A percentile compares a stretch with the other conserved stretches of the same genome.
phyloP scores from a whole-genome alignment of 2,797 vertebrate genomes.

The Ctenopoma kingsleyae region DNA sequence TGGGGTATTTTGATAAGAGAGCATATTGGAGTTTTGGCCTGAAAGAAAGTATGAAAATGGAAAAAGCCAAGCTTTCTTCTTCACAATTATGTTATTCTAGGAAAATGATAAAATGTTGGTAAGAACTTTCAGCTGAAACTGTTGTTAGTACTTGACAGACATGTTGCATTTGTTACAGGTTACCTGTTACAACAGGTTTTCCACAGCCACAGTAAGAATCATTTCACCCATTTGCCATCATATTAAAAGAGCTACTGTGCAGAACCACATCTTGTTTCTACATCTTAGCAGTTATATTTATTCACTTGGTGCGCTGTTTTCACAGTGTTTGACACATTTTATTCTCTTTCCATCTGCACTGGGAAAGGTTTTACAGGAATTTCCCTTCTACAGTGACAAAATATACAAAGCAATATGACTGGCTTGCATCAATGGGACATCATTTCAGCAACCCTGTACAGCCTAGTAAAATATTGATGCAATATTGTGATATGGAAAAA shows the following conservation, averaged over 20 bases:
- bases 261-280: neutral
- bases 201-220: neutral
- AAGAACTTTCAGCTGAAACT: neutral
- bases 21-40: neutral
- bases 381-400: conserved; percentile 20
- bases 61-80: neutral
- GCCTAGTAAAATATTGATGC: conserved; percentile 21
- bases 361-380: neutral
- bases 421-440: conserved; percentile 12
- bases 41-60: neutral
- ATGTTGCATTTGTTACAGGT: neutral
- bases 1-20: neutral
- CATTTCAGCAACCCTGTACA: conserved; percentile 1
- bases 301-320: neutral
- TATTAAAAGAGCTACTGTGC: neutral
- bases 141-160: neutral
- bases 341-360: neutral
- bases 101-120: neutral
- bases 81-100: neutral
- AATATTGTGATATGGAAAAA: conserved; percentile 30
- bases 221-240: neutral
- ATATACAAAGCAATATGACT: conserved; percentile 13
- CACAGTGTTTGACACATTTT: neutral
- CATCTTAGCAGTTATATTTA: neutral
- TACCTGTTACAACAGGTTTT: no score